A percentile compares a stretch with the other conserved stretches of the same genome.
These are phyloP conservation scores for Nephrocerus scutellatus DNA, from an alignment of 2,888 invertebrate genomes.

Conservation along the genomic window DNA sequence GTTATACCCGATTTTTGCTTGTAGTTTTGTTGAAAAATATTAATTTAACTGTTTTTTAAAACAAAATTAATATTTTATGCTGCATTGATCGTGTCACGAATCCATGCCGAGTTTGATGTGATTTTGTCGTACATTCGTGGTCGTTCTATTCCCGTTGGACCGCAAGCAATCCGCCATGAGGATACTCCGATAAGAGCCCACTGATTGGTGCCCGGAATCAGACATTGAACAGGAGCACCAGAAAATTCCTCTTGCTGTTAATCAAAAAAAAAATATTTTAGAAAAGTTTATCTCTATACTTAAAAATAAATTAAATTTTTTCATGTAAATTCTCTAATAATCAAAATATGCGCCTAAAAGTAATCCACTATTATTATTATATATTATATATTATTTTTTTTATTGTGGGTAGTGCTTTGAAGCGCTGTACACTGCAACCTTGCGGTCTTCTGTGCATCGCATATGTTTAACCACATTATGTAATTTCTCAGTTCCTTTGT, in stretches of 20 bases:
- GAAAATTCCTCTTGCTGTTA: slow-evolving; percentile 78
- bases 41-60: slow-evolving; percentile 1
- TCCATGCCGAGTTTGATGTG: slow-evolving; percentile 78
- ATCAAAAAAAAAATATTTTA: slow-evolving; percentile 3
- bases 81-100: slow-evolving; percentile 63
- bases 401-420: too few species aligned
- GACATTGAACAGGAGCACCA: slow-evolving; percentile 79
- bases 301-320: neutral
- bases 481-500: too few species aligned
- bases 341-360: too few species aligned
- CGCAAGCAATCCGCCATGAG: slow-evolving; percentile 80
- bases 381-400: too few species aligned
- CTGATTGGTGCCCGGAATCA: slow-evolving; percentile 60
- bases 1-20: too few species aligned
- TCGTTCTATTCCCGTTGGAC: slow-evolving; percentile 66
- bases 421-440: too few species aligned
- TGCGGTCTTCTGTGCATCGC: too few species aligned
- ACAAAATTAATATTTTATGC: slow-evolving; percentile 24
- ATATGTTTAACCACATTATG: too few species aligned
- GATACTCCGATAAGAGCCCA: slow-evolving; percentile 78
- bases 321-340: too few species aligned
- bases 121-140: slow-evolving; percentile 79
- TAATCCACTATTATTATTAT: too few species aligned
- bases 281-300: neutral
- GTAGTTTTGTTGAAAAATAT: too few species aligned